Evolutionary conservation across 53 echinoderm and acorn worm species (phyloP).

Genomic region (Apostichopus leukothele): DNA sequence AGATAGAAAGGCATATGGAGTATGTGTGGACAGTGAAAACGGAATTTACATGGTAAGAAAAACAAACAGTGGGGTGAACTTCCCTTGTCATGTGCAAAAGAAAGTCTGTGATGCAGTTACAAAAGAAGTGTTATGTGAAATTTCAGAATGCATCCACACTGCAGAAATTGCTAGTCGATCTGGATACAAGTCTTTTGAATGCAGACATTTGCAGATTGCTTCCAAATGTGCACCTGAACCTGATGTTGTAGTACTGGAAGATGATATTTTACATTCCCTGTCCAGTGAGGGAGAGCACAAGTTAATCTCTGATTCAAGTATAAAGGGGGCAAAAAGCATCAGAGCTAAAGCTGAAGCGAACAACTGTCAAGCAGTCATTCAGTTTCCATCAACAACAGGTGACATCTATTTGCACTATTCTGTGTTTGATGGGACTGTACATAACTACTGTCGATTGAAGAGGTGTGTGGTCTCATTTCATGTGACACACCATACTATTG

Average conservation of each 20-base stretch:
- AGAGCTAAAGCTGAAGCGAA: neutral
- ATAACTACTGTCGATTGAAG: conserved; percentile 13
- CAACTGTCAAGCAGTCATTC: neutral
- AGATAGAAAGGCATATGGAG: neutral
- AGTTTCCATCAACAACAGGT: neutral
- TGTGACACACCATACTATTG: neutral
- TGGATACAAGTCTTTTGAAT: conserved; percentile 2
- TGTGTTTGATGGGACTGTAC: conserved; percentile 13
- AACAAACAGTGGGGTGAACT: neutral
- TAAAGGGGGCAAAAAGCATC: neutral
- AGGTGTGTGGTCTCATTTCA: conserved; percentile 14
- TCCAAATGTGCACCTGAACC: conserved; percentile 4
- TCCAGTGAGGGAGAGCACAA: neutral
- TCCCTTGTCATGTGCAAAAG: neutral
- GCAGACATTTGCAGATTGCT: conserved; percentile 4
- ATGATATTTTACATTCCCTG: neutral
- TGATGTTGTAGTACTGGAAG: neutral
- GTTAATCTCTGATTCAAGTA: neutral
- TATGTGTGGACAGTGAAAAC: neutral
- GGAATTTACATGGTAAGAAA: conserved; percentile 21
- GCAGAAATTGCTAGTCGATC: neutral
- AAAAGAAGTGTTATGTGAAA: neutral
- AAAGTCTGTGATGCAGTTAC: neutral
- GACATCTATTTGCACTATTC: neutral
- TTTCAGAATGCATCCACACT: conserved; percentile 2